phyloP scores from a whole-genome alignment of 1,140 invertebrate genomes.

The Antheraea mylitta region DNA sequence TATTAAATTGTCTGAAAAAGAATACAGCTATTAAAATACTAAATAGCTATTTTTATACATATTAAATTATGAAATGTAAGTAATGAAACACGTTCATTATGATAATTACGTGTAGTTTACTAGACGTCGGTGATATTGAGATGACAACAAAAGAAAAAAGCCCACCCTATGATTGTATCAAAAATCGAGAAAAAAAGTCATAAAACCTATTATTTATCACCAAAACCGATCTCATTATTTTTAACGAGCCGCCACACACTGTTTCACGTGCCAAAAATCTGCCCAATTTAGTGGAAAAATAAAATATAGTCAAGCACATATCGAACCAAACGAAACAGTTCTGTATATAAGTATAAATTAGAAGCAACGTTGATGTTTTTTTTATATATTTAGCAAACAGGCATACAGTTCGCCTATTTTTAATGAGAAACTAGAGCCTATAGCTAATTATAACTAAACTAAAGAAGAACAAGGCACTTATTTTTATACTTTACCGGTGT shows the following conservation, averaged over 20 bases:
- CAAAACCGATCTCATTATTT: conserved; percentile 64
- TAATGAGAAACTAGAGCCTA: too few relatives aligned
- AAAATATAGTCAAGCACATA: conserved; percentile 6
- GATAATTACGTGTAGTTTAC: neutral
- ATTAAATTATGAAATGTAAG: too few relatives aligned
- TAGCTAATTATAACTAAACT: too few relatives aligned
- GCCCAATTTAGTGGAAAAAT: conserved; percentile 58
- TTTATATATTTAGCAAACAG: too few relatives aligned
- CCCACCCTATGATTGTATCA: neutral
- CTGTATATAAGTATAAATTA: neutral
- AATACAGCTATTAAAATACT: too few relatives aligned
- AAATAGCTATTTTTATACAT: too few relatives aligned
- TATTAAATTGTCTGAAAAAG: too few relatives aligned
- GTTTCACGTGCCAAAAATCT: conserved; percentile 54
- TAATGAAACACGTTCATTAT: neutral
- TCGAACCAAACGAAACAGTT: neutral
- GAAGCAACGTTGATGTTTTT: too few relatives aligned
- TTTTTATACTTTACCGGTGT: too few relatives aligned
- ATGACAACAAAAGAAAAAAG: too few relatives aligned
- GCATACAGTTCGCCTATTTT: too few relatives aligned
- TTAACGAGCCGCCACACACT: conserved; percentile 54
- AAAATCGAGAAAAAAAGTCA: neutral
- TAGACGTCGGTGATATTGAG: neutral
- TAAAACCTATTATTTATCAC: conserved; percentile 27
- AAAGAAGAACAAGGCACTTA: too few relatives aligned